Percentiles rank a stretch among this genome's conserved stretches.
Conservation (phyloP, 2,888 invertebrate species). For the Luperina testacea region DNA sequence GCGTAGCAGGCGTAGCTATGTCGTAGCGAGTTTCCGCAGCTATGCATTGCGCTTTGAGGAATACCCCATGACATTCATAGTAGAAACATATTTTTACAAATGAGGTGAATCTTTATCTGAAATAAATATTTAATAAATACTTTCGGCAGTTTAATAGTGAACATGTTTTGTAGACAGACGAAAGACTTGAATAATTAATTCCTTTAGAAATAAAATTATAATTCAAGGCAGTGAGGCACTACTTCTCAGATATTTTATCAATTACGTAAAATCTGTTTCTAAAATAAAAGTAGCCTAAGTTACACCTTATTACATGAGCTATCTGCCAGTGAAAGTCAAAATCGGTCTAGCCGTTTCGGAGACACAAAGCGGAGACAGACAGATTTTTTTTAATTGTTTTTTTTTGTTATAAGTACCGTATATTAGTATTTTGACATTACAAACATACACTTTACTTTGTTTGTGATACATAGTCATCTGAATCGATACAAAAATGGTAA, state of each 20-base stretch:
- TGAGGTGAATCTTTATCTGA: not conserved
- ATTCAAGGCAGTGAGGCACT: no score
- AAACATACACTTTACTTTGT: not conserved
- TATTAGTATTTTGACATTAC: no score
- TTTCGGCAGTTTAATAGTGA: not conserved
- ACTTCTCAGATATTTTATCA: not conserved
- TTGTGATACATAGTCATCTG: no score
- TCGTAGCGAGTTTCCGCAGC: conserved; percentile 32
- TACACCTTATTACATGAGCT: no score
- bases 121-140: not conserved
- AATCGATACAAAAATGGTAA: no score
- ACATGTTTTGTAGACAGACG: not conserved
- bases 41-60: not conserved
- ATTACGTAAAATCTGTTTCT: not conserved
- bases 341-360: no score
- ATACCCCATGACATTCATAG: not conserved
- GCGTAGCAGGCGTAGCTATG: conserved; percentile 40
- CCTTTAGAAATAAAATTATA: not conserved
- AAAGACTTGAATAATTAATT: not conserved
- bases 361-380: no score
- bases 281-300: no score
- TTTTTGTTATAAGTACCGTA: no score
- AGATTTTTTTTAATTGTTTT: no score
- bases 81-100: not conserved
- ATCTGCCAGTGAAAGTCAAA: no score